phyloP scores from a whole-genome alignment of 92 coral and sea anemone genomes.

The Zoanthus sansibaricus region DNA sequence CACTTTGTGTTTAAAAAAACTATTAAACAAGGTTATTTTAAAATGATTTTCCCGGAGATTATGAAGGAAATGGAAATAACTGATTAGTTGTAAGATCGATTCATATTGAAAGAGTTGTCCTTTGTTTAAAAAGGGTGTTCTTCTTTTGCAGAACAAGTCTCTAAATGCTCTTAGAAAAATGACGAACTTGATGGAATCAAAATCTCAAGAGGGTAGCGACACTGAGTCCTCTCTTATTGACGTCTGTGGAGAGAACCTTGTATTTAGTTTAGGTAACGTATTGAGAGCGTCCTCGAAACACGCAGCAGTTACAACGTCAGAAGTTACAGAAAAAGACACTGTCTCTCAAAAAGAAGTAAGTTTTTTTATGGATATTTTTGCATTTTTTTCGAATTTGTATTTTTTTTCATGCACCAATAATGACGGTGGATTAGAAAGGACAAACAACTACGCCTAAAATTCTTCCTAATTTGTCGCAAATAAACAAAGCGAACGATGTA shows the following conservation, averaged over 20 bases:
- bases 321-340: neutral
- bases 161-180: constrained; percentile 60
- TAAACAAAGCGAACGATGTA: too few species aligned
- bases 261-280: constrained; percentile 79
- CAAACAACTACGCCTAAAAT: too few species aligned
- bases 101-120: too few species aligned
- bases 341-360: constrained; percentile 23
- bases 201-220: constrained; percentile 64
- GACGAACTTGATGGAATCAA: constrained; percentile 66
- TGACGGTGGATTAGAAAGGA: neutral
- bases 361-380: neutral
- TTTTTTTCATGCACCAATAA: too few species aligned
- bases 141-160: constrained; percentile 58
- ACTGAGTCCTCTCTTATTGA: constrained; percentile 70
- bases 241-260: constrained; percentile 82
- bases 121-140: neutral
- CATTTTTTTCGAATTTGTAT: too few species aligned
- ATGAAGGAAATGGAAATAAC: too few species aligned
- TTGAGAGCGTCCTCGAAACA: constrained; percentile 70
- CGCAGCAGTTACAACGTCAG: constrained; percentile 47
- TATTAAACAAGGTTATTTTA: too few species aligned
- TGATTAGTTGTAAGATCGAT: too few species aligned
- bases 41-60: too few species aligned
- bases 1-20: too few species aligned
- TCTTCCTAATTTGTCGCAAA: too few species aligned